phyloP scores from a whole-genome alignment of 2,888 invertebrate species.

The Anticlea derivata region DNA sequence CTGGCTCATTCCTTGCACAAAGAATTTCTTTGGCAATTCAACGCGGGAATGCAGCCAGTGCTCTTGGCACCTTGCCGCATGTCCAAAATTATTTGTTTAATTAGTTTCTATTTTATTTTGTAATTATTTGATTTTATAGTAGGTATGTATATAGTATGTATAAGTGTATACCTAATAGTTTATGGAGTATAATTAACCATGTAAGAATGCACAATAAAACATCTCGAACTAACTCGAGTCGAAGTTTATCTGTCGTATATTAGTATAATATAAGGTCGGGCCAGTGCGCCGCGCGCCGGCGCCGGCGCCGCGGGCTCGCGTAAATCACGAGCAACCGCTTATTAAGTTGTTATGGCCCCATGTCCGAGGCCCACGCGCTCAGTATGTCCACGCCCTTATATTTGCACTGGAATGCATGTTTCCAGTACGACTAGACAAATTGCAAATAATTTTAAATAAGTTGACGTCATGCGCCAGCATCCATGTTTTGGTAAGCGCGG shows the following conservation, averaged over 20 bases:
- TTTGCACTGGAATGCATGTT: constrained; percentile 61
- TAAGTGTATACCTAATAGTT: constrained; percentile 6
- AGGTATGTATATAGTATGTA: too few species aligned
- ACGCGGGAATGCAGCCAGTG: too few species aligned
- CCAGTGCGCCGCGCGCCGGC: constrained; percentile 79
- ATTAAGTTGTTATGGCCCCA: constrained; percentile 81
- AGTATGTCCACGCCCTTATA: constrained; percentile 72
- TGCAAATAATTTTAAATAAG: constrained; percentile 2
- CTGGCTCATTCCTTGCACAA: too few species aligned
- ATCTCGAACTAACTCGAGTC: constrained; percentile 47
- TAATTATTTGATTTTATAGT: too few species aligned
- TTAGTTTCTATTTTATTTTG: too few species aligned
- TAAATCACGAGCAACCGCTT: constrained; percentile 81
- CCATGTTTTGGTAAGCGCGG: too few species aligned
- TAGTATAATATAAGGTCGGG: constrained; percentile 71
- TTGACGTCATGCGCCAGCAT: too few species aligned
- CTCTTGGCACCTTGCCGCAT: too few species aligned
- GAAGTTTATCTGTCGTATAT: constrained; percentile 79
- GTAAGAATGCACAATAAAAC: constrained; percentile 15
- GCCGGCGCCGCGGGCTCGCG: constrained; percentile 80
- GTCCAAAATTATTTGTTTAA: too few species aligned
- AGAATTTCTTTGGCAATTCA: too few species aligned
- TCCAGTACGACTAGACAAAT: constrained; percentile 24
- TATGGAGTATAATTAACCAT: constrained; percentile 13
- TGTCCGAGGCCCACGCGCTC: constrained; percentile 75